Conservation (phyloP, 2,888 invertebrate species). For the Herminia tarsipennalis region DNA sequence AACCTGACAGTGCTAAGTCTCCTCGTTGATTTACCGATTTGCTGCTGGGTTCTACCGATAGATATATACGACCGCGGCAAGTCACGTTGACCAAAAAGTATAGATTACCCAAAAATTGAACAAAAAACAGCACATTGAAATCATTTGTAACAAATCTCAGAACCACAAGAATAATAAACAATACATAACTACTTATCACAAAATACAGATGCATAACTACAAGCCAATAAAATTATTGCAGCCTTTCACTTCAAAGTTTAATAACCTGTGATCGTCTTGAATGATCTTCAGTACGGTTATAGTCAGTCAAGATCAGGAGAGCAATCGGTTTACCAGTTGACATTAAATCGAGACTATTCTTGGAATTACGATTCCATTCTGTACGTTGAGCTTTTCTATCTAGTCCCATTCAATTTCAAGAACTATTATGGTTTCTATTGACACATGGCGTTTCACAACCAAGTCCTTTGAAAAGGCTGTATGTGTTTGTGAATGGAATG, state of each 20-base stretch:
- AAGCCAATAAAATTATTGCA: no score
- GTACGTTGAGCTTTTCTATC: not conserved
- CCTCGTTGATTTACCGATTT: no score
- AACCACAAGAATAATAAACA: no score
- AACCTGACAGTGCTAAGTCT: no score
- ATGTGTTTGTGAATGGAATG: not conserved
- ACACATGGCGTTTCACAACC: conserved; percentile 14
- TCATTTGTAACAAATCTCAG: no score
- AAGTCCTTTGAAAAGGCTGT: conserved; percentile 20
- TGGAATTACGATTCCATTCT: conserved; percentile 1
- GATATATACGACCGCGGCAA: no score
- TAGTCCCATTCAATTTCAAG: conserved; percentile 21
- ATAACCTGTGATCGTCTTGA: not conserved
- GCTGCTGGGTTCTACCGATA: no score
- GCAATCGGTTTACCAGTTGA: not conserved
- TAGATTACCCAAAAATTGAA: no score
- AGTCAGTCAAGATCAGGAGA: not conserved
- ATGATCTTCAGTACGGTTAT: conserved; percentile 8
- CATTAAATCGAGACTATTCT: not conserved
- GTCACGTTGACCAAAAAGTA: no score
- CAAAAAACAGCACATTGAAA: no score
- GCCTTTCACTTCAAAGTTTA: not conserved
- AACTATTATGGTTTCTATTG: conserved; percentile 25
- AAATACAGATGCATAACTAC: no score
- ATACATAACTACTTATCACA: no score